A percentile compares a stretch with the other conserved stretches of the same genome.
These are phyloP conservation scores for Macaria notata DNA, from an alignment of 2,888 invertebrate species.

Conservation along the genomic window DNA sequence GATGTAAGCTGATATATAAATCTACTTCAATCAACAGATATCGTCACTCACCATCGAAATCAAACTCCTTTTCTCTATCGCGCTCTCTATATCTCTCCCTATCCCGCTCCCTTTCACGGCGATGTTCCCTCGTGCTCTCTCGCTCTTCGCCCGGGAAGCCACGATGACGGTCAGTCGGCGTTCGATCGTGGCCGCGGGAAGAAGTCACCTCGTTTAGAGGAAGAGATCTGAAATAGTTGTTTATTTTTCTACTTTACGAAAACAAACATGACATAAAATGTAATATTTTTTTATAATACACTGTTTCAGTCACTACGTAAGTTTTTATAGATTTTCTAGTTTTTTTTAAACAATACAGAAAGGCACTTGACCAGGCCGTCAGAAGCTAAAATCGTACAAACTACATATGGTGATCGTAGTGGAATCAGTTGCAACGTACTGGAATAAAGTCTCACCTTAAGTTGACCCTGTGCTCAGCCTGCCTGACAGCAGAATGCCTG, in stretches of 20 bases:
- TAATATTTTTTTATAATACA: too few relatives aligned
- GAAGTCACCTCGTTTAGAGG: constrained; percentile 69
- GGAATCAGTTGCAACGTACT: too few relatives aligned
- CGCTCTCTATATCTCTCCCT: constrained; percentile 47
- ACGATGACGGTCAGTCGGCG: constrained; percentile 70
- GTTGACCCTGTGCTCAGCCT: constrained; percentile 77
- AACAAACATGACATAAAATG: too few relatives aligned
- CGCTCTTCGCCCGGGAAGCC: constrained; percentile 64
- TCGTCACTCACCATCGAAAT: constrained; percentile 60
- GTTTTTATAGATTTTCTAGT: too few relatives aligned
- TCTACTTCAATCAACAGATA: not conserved
- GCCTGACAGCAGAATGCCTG: constrained; percentile 71
- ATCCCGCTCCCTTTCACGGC: constrained; percentile 64
- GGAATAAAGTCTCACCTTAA: constrained; percentile 72
- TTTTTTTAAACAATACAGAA: too few relatives aligned
- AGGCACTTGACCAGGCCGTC: too few relatives aligned
- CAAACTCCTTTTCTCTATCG: constrained; percentile 48
- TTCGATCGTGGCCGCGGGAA: constrained; percentile 69
- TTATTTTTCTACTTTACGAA: too few relatives aligned
- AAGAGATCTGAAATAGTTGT: constrained; percentile 60
- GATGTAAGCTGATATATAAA: too few relatives aligned
- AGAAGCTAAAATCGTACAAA: too few relatives aligned
- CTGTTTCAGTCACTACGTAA: too few relatives aligned
- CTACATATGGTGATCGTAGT: too few relatives aligned
- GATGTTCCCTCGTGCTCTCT: constrained; percentile 62